Evolutionary conservation across 2,113 vertebrate genomes (phyloP).

Genomic region (Halichoerus grypus): DNA sequence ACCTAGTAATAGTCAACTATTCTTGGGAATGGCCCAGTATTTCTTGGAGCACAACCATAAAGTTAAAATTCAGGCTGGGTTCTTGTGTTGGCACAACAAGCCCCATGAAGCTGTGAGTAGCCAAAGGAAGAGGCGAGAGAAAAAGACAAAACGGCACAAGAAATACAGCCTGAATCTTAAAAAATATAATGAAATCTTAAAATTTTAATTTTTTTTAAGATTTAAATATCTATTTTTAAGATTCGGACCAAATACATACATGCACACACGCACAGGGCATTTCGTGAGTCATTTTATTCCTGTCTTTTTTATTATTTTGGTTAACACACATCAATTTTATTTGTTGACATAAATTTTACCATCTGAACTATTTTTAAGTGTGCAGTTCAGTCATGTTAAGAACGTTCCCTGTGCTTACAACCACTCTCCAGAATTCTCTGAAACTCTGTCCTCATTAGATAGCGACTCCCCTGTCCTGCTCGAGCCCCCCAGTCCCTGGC

Average conservation of each 20-base stretch:
- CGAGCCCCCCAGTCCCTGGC: too few species aligned
- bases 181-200: neutral
- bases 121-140: neutral
- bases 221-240: neutral
- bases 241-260: neutral
- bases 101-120: neutral
- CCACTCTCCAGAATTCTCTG: neutral
- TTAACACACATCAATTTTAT: neutral
- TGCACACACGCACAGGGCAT: neutral
- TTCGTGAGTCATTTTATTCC: neutral
- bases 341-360: neutral
- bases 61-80: rapidly evolving
- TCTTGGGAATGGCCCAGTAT: neutral
- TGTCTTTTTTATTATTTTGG: neutral
- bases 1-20: too few species aligned
- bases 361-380: neutral
- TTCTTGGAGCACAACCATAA: neutral
- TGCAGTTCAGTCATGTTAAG: neutral
- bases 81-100: rapidly evolving
- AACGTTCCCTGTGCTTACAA: too few species aligned
- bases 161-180: neutral
- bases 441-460: neutral
- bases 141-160: neutral
- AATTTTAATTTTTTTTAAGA: neutral
- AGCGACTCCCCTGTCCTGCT: too few species aligned